Evolutionary conservation across 1,140 invertebrate genomes (phyloP).

Genomic region (Brachionus paranguensis): DNA sequence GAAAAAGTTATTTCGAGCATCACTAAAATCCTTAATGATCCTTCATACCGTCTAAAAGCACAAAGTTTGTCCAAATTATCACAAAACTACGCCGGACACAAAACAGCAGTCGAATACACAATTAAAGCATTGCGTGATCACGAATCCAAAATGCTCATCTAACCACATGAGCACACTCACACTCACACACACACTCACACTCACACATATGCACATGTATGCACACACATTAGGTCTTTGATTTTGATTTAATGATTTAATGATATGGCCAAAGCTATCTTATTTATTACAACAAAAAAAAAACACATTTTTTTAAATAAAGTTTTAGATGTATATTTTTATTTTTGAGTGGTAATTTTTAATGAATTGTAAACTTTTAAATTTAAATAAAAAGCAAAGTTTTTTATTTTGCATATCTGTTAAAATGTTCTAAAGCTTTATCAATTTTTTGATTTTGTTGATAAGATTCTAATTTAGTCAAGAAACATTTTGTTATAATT

Average conservation of each 20-base stretch:
- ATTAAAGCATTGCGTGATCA: not conserved
- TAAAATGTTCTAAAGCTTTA: not conserved
- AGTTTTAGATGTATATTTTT: not conserved
- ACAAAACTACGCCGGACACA: slow-evolving; percentile 14
- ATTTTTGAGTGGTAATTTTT: not conserved
- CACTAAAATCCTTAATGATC: not conserved
- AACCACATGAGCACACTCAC: not conserved
- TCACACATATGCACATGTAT: not conserved
- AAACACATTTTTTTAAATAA: not conserved
- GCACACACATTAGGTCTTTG: not conserved
- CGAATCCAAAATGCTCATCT: slow-evolving; percentile 1
- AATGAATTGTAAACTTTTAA: not conserved
- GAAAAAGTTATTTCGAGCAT: not conserved
- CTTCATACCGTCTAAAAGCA: not conserved
- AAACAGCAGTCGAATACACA: not conserved
- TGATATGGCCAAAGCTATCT: not conserved
- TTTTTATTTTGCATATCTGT: not conserved
- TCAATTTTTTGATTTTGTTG: not conserved
- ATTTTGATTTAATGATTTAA: not conserved
- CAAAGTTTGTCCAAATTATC: not conserved
- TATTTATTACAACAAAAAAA: not conserved
- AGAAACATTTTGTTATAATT: not conserved
- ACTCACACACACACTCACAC: not conserved
- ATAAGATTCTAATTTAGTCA: not conserved
- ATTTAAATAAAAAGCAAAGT: not conserved